Evolutionary conservation across 2,113 vertebrate species (phyloP).

Genomic region (Elephas maximus): DNA sequence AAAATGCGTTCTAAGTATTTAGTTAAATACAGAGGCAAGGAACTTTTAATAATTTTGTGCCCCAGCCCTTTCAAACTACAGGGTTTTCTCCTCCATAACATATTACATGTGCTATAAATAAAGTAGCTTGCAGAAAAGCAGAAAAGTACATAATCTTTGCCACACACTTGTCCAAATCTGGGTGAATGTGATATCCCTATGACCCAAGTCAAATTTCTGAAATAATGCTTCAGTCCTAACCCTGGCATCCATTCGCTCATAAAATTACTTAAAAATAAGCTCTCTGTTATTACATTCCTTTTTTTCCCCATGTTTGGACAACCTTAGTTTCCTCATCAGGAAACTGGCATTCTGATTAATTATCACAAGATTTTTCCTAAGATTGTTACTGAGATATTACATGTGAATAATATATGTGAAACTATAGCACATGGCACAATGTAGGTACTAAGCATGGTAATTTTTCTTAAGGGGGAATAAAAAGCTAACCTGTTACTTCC

Average conservation of each 20-base stretch:
- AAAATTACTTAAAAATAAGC: background rate
- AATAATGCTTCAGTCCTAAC: constrained; percentile 29
- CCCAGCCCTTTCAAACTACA: background rate
- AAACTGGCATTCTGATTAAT: background rate
- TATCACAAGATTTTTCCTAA: background rate
- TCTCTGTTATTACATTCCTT: background rate
- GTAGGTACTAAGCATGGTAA: background rate
- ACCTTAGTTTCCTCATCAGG: background rate
- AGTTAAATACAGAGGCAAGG: background rate
- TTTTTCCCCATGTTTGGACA: background rate
- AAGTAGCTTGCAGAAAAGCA: background rate
- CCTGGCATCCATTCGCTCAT: background rate
- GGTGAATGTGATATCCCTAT: background rate
- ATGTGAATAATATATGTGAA: background rate
- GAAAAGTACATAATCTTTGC: background rate
- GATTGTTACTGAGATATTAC: background rate
- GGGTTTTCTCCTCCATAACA: background rate
- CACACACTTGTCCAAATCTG: background rate
- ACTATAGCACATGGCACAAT: background rate
- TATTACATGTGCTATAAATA: background rate
- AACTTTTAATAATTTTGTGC: background rate
- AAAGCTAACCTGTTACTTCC: background rate
- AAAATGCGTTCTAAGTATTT: background rate
- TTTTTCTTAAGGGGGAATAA: background rate
- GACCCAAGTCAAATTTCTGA: background rate